Evolutionary conservation across 2,113 vertebrate species (phyloP), one percentile per base, ranked within the genome.

Genomic region (Strix aluco): DNA sequence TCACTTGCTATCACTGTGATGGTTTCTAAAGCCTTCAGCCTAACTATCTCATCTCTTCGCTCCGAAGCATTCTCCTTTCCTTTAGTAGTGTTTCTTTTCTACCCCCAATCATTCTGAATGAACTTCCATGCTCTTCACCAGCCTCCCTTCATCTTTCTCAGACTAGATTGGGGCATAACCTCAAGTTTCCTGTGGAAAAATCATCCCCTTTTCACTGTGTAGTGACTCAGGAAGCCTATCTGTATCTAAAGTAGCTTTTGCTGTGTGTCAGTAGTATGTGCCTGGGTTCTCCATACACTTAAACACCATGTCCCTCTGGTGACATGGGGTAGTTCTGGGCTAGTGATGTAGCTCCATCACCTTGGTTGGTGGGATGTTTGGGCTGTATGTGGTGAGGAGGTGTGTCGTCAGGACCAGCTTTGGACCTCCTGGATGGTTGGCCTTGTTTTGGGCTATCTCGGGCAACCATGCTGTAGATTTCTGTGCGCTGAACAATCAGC

Each of bases 241-340:
- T 0, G 0, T 49, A 55, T 27, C 10, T 46, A 8, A 18, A 54
- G 55, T 25, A 70, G 25, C 15, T 92, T 72, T 66, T 54, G 1
- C 17, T 22, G 4, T 38, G 1, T 69, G 15, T 55, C 13, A 14
- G 12, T 40, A 61, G 15, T 2, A 0, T 22, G 20, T 47, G 7
- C 30, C 46, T 80, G 58, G 13, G 17, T 25, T 81, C 34, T 42
- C 19, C 5, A 1, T 59, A 4, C 5, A 2, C 13, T 36, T 36
- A 15, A 61, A 22, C 4, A 34, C 40, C 4, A 1, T 13, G 5
- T 59, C 9, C 52, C 22, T 16, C 7, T 34, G 32, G 18, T 49
- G 49, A 23, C 25, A 36, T 46, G 44, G 44, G 44, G 16, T 46
- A 11, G 17, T 62, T 86, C 21, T 58, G 4, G 5, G 30, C 5